Evolutionary conservation across 2,888 invertebrate species (phyloP), one percentile per base, ranked within the genome.

Genomic region (Xestia xanthographa): DNA sequence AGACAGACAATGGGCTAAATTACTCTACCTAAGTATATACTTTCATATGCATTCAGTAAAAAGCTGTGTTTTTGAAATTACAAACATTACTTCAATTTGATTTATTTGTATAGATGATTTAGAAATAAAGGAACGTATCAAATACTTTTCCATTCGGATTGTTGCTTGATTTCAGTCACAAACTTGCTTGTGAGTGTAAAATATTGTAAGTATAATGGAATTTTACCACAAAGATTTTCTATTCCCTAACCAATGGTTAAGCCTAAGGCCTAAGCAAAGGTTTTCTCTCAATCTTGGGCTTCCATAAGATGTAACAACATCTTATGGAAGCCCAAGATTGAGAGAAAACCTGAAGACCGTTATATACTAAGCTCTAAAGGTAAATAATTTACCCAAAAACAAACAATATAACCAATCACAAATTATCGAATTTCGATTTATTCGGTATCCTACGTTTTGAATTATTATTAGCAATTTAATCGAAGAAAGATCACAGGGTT

Each of bases 401-500:
- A 38, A 82, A 84, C 80, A 83, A 78, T 66, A 60, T 8, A 79
- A 26, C 53, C 75, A 80, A 87, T 85, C 65, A 77, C 75, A 85
- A 91, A 90, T 91, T 90, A 90, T 87, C 81, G 83, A 89, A 89
- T 90, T 89, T 91, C 85, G 82, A 90, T 89, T 88, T 88, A 74
- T 75, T 72, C 76, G 65, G 84, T 58, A 63, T 81, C 72, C 65
- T 65, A 78, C 67, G 82, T 85, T 78, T 70, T 70, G 76, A 87
- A 87, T 75, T 45, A 82, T 82, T 83, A 85, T 79, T 56, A 79
- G 80, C 65, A 86, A 87, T 90, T 86, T 90, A 89, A 88, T 88
- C 87, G 65, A 83, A 85, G 76, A 87, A 86, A 87, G 87, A 87
- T 88, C 90, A 86, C 86, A 89, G 78, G 85, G 66, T 82, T 73